Base-by-base conservation (phyloP, 2,113 vertebrate genomes). In the Pimephales promelas region DNA sequence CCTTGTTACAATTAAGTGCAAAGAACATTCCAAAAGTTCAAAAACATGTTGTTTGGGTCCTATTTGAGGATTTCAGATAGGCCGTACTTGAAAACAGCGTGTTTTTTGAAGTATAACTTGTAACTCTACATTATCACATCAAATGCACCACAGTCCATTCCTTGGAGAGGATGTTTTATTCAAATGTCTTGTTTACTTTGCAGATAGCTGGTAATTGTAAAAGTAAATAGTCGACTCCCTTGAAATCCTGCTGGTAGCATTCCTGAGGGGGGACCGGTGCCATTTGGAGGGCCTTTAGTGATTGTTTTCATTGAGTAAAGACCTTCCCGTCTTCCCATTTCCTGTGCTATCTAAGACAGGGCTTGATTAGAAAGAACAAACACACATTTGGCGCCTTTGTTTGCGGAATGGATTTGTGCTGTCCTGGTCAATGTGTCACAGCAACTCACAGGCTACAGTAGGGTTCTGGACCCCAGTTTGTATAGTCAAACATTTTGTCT, bases 341-440 rank as follows among this genome's bases (percentile, higher is more conserved):
- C 93, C 93, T 94, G 84, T 88, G 85, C 91, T 90, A 91, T 93
- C 90, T 87, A 88, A 88, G 83, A 81, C 89, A 43, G 74, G n/a
- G 85, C 85, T 79, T 88, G 93, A 93, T 93, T 92, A 95, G 93
- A 94, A 90, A 92, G 89, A 73, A 91, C 45, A 90, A 88, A 81
- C 86, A 64, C 80, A 83, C 83, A 84, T 87, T 86, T 89, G 93
- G 94, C 88, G 91, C 91, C 92, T 90, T 92, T 92, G 91, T 91
- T 94, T 92, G 92, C 92, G 83, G 66, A 87, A 85, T 89, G 88
- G 90, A 89, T 91, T 89, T 89, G 83, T 91, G 81, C 45, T 22
- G 80, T 71, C 84, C 52, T 5, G 16, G 88, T 79, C 56, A 84
- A 45, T 79, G 16, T 40, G 72, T 40, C 56, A 0, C 62, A 34